These are phyloP conservation scores for Phaedon cochleariae DNA, from an alignment of 2,888 invertebrate species.

Conservation along the genomic window DNA sequence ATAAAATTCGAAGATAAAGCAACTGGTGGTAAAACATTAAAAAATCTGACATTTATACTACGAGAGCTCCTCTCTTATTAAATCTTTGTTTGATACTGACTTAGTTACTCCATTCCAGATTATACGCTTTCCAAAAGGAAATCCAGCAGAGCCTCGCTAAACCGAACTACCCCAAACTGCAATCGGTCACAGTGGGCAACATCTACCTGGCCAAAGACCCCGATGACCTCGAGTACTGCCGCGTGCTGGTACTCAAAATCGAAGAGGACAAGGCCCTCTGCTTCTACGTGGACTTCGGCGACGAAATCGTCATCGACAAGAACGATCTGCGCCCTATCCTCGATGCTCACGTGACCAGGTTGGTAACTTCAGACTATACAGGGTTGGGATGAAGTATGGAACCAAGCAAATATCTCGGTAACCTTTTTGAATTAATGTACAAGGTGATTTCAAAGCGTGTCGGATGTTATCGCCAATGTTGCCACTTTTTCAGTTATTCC, in stretches of 20 bases:
- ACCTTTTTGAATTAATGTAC: too few species aligned
- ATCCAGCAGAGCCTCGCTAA: slow-evolving; percentile 40
- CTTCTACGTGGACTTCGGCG: slow-evolving; percentile 73
- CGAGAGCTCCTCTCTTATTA: too few species aligned
- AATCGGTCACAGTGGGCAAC: slow-evolving; percentile 58
- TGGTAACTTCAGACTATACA: too few species aligned
- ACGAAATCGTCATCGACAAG: slow-evolving; percentile 61
- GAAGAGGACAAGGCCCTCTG: slow-evolving; percentile 62
- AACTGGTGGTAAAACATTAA: too few species aligned
- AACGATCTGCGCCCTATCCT: slow-evolving; percentile 64
- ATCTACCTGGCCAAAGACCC: slow-evolving; percentile 66
- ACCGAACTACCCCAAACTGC: slow-evolving; percentile 48
- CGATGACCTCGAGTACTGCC: slow-evolving; percentile 60
- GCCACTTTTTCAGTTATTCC: too few species aligned
- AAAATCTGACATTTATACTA: too few species aligned
- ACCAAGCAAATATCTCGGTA: too few species aligned
- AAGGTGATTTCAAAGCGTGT: too few species aligned
- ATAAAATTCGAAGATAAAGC: too few species aligned
- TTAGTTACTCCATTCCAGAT: slow-evolving; percentile 32
- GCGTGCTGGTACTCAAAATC: slow-evolving; percentile 62
- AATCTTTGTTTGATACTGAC: neutral
- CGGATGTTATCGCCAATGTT: too few species aligned
- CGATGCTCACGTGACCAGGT: slow-evolving; percentile 62
- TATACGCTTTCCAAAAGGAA: slow-evolving; percentile 41
- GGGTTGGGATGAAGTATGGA: too few species aligned